These are phyloP conservation scores for Columba janthina DNA, from an alignment of 2,113 vertebrate species.

Conservation along the genomic window DNA sequence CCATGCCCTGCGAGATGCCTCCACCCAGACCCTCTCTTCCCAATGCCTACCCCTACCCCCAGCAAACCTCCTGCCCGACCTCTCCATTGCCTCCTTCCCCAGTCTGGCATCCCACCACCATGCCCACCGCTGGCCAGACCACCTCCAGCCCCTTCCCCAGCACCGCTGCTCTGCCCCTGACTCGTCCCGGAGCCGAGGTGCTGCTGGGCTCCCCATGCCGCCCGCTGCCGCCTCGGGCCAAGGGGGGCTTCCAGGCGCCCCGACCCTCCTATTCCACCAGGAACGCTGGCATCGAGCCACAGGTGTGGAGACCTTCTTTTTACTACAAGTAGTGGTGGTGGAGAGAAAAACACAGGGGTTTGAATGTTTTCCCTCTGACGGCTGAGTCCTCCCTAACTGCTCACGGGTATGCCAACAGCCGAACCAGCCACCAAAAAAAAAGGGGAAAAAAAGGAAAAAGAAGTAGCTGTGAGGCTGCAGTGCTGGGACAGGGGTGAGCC, in stretches of 20 bases:
- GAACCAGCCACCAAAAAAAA: not conserved
- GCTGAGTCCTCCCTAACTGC: not conserved
- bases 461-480: constrained; percentile 4
- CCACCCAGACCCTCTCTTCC: constrained; percentile 77
- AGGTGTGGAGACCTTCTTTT: constrained; percentile 97
- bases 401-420: not conserved
- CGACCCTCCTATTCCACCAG: constrained; percentile 92
- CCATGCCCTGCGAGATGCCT: constrained; percentile 78
- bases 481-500: not conserved
- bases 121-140: constrained; percentile 39
- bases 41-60: constrained; percentile 36
- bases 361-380: not conserved
- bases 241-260: constrained; percentile 81
- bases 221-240: constrained; percentile 79
- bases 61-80: constrained; percentile 79
- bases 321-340: constrained; percentile 76
- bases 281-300: constrained; percentile 89
- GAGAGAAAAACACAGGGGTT: not conserved
- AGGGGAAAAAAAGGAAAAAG: not conserved
- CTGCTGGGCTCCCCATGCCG: constrained; percentile 78
- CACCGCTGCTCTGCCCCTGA: not conserved
- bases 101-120: constrained; percentile 65
- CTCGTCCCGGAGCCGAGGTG: constrained; percentile 15
- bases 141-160: constrained; percentile 71
- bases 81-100: constrained; percentile 68